A percentile compares a stretch with the other conserved stretches of the same genome.
Evolutionary conservation across 2,797 vertebrate genomes (phyloP).

Genomic region (Gymnocypris eckloni): DNA sequence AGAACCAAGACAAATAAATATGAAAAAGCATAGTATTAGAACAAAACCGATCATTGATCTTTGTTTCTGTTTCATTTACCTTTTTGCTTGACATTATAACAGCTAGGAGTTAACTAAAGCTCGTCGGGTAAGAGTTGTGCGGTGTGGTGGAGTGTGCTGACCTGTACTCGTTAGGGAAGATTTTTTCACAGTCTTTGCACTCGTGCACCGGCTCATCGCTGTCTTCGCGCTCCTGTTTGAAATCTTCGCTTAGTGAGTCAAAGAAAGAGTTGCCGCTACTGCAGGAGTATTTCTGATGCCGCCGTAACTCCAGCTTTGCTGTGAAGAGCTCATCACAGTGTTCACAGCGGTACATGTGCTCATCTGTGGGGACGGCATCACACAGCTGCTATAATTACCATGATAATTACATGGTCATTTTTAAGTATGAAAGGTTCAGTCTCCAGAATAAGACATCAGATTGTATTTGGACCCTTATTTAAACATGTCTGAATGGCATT

Average conservation of each 20-base stretch:
- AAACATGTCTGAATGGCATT: not conserved
- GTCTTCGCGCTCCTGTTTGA: conserved; percentile 89
- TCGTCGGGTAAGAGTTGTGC: not conserved
- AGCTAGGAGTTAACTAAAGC: not conserved
- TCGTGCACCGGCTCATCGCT: conserved; percentile 87
- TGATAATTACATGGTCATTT: not conserved
- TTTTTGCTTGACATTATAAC: too few relatives aligned
- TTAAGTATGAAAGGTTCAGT: not conserved
- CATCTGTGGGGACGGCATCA: conserved; percentile 75
- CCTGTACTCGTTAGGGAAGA: conserved; percentile 98
- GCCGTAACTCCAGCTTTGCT: conserved; percentile 90
- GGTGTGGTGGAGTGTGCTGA: conserved; percentile 63
- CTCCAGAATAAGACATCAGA: conserved; percentile 51
- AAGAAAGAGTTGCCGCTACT: conserved; percentile 83
- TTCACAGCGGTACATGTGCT: conserved; percentile 93
- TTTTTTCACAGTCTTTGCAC: conserved; percentile 98
- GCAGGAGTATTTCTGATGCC: conserved; percentile 95
- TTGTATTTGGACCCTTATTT: not conserved
- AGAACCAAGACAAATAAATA: not conserved
- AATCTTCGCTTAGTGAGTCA: conserved; percentile 85
- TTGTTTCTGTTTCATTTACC: not conserved
- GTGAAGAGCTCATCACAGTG: conserved; percentile 95
- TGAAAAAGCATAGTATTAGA: not conserved
- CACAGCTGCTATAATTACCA: not conserved
- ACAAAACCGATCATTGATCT: not conserved